phyloP scores from a whole-genome alignment of 1,140 invertebrate species.

The Philaenus spumarius region DNA sequence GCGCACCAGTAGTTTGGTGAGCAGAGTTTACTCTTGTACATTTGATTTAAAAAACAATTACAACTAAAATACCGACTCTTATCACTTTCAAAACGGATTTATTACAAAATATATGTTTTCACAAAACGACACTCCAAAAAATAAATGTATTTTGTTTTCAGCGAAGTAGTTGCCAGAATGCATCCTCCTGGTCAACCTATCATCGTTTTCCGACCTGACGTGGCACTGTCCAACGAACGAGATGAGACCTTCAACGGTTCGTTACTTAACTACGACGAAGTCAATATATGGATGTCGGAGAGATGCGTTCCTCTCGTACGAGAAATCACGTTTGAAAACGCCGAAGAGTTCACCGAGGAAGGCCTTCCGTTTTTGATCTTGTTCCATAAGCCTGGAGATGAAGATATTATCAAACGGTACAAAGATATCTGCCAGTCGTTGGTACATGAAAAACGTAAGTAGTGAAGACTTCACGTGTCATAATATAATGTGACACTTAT shows the following conservation, averaged over 20 bases:
- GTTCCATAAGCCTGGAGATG: slow-evolving; percentile 79
- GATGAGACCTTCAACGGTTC: slow-evolving; percentile 75
- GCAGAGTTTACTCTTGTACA: no score
- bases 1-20: no score
- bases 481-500: no score
- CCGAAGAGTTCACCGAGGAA: slow-evolving; percentile 98
- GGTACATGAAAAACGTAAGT: slow-evolving; percentile 84
- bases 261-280: slow-evolving; percentile 64
- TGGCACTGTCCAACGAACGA: slow-evolving; percentile 65
- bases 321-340: slow-evolving; percentile 99
- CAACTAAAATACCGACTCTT: no score
- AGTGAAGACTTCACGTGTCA: no score
- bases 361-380: slow-evolving; percentile 98
- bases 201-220: slow-evolving; percentile 73
- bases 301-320: slow-evolving; percentile 82
- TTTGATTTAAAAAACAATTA: no score
- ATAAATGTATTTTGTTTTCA: slow-evolving; percentile 29
- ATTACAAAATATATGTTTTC: no score
- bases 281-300: slow-evolving; percentile 67
- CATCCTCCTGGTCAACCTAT: slow-evolving; percentile 73
- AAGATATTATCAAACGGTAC: slow-evolving; percentile 82
- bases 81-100: no score
- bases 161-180: slow-evolving; percentile 60
- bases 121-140: no score
- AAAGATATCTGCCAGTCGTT: slow-evolving; percentile 72